Base-by-base conservation (phyloP, 92 coral and sea anemone genomes). In the Pocillopora grandis region DNA sequence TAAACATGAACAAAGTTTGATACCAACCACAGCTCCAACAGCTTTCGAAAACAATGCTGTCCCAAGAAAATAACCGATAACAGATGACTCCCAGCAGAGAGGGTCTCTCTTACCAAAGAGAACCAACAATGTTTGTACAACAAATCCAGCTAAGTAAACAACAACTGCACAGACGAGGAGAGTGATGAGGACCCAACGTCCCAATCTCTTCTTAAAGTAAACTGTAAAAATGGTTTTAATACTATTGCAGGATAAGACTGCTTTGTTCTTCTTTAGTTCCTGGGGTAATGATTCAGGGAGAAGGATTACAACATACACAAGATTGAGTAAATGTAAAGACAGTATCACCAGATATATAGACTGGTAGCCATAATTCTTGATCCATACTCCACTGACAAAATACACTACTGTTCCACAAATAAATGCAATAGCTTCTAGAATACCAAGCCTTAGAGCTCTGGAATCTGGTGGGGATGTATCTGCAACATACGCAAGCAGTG, bases 391-490 rank as follows among this genome's bases (percentile, higher is more conserved):
- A 91, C 98, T 95, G 60, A 88, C 76, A 48, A 90, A 92, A 12
- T 93, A 93, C 10, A 94, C 95, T 42, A 90, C 71, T 58, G 91
- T 91, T 27, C 98, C 98, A 76, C 98, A 88, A 56, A 93, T 66
- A 63, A 95, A 91, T 60, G 98, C 97, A 35, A 95, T 86, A 19
- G 97, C 97, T 78, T 95, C 98, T 11, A 95, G 93, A 68, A 90
- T 79, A 27, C 95, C 94, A 63, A 93, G 88, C 33, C 91, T 90
- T 56, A 95, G 72, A 7, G 98, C 91, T 79, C 94, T 85, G 57
- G 80, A 80, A 10, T 87, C 82, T 8, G 94, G 90, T 27, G 81
- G 86, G 17, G 94, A 84, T 37, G 98, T 95, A 80, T 95, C 98
- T 1, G 95, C 95, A 2, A 92, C 89, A 67, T 93, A 95, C 9